Conservation (phyloP, 2,888 invertebrate species). For the Molorchus minor region DNA sequence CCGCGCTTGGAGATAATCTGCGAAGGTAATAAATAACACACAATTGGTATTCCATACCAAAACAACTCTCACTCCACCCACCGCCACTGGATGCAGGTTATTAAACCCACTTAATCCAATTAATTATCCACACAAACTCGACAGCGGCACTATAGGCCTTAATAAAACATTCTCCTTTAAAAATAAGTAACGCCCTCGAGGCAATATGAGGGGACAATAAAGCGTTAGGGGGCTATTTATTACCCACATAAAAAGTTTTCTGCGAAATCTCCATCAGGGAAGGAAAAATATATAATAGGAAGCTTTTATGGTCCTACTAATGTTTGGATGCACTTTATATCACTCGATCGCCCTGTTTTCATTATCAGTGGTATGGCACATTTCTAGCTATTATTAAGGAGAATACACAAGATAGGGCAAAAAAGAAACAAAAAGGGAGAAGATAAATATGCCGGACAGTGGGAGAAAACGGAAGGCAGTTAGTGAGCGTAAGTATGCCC, state of each 20-base stretch:
- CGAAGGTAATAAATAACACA: too few relatives aligned
- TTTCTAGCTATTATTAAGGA: slow-evolving; percentile 43
- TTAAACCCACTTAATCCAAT: too few relatives aligned
- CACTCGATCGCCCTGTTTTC: slow-evolving; percentile 43
- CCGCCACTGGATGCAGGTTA: too few relatives aligned
- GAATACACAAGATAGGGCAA: slow-evolving; percentile 45
- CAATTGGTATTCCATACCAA: too few relatives aligned
- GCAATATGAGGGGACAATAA: slow-evolving; percentile 9
- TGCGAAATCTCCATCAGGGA: slow-evolving; percentile 22
- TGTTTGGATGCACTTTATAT: slow-evolving; percentile 41
- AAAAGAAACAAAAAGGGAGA: slow-evolving; percentile 51
- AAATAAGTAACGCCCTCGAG: not conserved
- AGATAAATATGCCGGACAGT: slow-evolving; percentile 55
- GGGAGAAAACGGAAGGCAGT: slow-evolving; percentile 51
- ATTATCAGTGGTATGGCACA: slow-evolving; percentile 48
- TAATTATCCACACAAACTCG: too few relatives aligned
- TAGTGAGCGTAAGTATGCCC: slow-evolving; percentile 53
- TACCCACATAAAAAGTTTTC: slow-evolving; percentile 14
- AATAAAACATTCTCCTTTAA: not conserved
- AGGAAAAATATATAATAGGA: slow-evolving; percentile 35
- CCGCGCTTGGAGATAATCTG: too few relatives aligned
- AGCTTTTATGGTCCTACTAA: slow-evolving; percentile 37
- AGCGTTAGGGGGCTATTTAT: slow-evolving; percentile 13
- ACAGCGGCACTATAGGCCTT: too few relatives aligned
- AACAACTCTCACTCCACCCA: too few relatives aligned